A percentile compares a stretch with the other conserved stretches of the same genome.
phyloP scores from a whole-genome alignment of 2,113 vertebrate species.

The Melanocharis versteri region DNA sequence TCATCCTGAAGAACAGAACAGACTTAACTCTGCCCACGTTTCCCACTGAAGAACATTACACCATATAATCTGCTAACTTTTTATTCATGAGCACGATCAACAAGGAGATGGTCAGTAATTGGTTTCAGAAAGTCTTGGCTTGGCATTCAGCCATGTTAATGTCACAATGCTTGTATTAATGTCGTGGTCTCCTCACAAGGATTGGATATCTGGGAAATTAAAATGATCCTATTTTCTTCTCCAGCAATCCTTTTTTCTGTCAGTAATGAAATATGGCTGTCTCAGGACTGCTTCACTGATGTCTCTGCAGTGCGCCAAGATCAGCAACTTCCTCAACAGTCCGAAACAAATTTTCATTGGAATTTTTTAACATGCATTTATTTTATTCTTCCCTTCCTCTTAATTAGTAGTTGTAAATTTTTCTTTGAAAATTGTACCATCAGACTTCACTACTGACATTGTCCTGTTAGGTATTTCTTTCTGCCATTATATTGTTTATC shows the following conservation, averaged over 20 bases:
- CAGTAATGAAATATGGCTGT: neutral
- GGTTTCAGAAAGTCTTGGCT: constrained; percentile 3
- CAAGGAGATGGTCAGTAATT: neutral
- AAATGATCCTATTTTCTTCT: neutral
- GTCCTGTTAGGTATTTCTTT: neutral
- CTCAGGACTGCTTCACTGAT: neutral
- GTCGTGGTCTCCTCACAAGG: neutral
- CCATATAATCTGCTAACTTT: neutral
- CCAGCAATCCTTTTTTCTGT: neutral
- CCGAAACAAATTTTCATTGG: neutral
- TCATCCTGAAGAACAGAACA: neutral
- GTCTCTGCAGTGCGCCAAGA: neutral
- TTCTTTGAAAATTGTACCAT: neutral
- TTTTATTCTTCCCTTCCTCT: neutral
- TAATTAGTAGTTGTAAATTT: neutral
- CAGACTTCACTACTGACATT: neutral
- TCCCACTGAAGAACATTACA: neutral
- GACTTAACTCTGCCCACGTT: neutral
- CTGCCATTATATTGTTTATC: neutral
- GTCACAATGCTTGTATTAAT: neutral
- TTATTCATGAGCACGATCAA: neutral
- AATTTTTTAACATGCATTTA: neutral
- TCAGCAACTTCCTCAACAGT: neutral
- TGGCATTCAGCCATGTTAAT: neutral
- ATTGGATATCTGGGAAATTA: neutral